phyloP scores from a whole-genome alignment of 1,140 invertebrate species.

The Heliothis virescens region DNA sequence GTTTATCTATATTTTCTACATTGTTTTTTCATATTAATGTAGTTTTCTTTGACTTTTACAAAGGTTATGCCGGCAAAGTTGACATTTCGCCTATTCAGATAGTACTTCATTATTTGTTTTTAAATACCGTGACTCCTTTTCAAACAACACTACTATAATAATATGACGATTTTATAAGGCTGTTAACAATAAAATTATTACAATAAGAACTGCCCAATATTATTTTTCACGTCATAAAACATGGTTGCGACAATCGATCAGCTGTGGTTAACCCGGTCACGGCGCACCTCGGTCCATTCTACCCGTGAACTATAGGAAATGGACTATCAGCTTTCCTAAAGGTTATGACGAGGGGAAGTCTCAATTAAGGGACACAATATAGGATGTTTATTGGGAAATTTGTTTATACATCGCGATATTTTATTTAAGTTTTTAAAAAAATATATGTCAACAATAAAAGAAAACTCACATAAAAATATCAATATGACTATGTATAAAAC shows the following conservation, averaged over 20 bases:
- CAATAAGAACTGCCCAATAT: constrained; percentile 24
- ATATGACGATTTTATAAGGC: not conserved
- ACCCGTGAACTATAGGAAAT: constrained; percentile 29
- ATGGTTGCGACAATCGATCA: constrained; percentile 40
- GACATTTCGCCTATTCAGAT: no score
- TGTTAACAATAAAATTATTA: constrained; percentile 17
- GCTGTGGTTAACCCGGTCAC: constrained; percentile 52
- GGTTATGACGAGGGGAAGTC: constrained; percentile 7
- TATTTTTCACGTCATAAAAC: constrained; percentile 28
- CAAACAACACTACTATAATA: no score
- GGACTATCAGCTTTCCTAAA: constrained; percentile 50
- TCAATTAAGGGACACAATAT: constrained; percentile 28
- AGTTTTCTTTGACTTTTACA: no score
- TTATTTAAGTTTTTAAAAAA: not conserved
- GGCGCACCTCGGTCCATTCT: constrained; percentile 48
- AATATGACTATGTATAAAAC: not conserved
- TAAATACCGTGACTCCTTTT: no score
- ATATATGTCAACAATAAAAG: not conserved
- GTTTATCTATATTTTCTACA: not conserved
- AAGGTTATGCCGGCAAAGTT: no score
- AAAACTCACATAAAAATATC: not conserved
- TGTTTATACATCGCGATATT: not conserved
- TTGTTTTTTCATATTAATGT: not conserved
- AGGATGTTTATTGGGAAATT: not conserved
- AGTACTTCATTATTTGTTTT: no score